Conservation (phyloP, 2,113 vertebrate genomes). For the Tilapia sparmanii region DNA sequence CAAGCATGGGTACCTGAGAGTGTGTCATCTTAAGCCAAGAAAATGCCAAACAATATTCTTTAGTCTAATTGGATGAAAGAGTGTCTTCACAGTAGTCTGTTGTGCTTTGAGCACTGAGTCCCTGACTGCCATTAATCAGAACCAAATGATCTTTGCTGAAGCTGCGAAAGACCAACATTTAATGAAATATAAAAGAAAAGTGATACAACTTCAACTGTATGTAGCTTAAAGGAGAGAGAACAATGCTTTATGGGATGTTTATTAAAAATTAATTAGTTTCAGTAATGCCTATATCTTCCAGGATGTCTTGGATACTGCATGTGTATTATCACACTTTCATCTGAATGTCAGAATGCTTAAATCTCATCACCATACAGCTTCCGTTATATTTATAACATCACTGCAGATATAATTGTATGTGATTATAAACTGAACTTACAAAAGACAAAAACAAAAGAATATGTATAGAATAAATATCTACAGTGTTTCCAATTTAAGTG, state of each 20-base stretch:
- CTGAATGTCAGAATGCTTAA: neutral
- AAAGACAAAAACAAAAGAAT: neutral
- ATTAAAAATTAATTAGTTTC: neutral
- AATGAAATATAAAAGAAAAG: neutral
- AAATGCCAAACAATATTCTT: slow-evolving; percentile 38
- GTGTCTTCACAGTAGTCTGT: neutral
- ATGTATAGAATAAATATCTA: neutral
- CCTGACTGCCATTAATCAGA: slow-evolving; percentile 34
- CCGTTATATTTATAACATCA: neutral
- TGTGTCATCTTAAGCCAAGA: slow-evolving; percentile 7
- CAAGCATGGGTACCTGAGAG: slow-evolving; percentile 28
- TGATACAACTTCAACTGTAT: neutral
- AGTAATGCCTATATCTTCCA: neutral
- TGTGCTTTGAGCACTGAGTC: slow-evolving; percentile 1
- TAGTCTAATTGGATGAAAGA: slow-evolving; percentile 41
- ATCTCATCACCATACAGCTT: neutral
- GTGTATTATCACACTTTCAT: neutral
- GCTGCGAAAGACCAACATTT: neutral
- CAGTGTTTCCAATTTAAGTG: neutral
- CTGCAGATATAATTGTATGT: neutral
- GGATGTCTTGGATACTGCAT: neutral
- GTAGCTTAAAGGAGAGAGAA: neutral
- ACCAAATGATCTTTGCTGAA: neutral
- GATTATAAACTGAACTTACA: neutral
- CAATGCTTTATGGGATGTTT: neutral